Evolutionary conservation across 2,113 vertebrate species (phyloP), one percentile per base, ranked within the genome.

Genomic region (Leptodactylus fuscus): DNA sequence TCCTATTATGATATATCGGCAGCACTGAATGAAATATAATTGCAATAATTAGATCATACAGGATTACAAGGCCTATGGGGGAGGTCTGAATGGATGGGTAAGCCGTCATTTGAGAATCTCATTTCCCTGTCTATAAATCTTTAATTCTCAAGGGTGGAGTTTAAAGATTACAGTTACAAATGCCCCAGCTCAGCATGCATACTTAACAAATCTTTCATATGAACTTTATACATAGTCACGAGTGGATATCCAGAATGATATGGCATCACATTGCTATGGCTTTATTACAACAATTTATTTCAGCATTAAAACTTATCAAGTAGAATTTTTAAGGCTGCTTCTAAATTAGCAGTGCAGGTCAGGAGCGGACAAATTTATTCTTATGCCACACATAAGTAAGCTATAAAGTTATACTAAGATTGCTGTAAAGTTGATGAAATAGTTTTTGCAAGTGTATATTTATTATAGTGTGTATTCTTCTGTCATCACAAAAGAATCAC

Each of bases 1-100:
- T 81, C 65, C 29, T 79, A 70, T 71, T 79, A 78, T 15, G 44
- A 70, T 51, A 24, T 81, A 49, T 75, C 53, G 55, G 46, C 12
- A 53, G 48, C 49, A 69, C 18, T 29, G 46, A 73, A 71, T 60
- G n/a, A 81, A 85, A 80, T 81, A 46, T 82, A 82, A 70, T 71
- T 71, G 76, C 38, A 46, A 71, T 55, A 58, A 69, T 81, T 46
- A 69, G 67, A 80, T 85, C 49, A 46, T 48, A 20, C 74, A 73
- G 18, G 75, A 81, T 38, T 16, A 55, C 49, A 60, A 58, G 38
- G 46, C 16, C 24, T 70, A 29, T 70, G 34, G 75, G 32, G 75
- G 48, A 82, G 27, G 60, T 51, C 65, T 70, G 38, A 20, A 24
- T 44, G n/a, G n/a, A 41, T 18, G 55, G 76, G 29, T 44, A 62